phyloP scores from a whole-genome alignment of 2,113 vertebrate genomes.

The Pelecanoides urinatrix region DNA sequence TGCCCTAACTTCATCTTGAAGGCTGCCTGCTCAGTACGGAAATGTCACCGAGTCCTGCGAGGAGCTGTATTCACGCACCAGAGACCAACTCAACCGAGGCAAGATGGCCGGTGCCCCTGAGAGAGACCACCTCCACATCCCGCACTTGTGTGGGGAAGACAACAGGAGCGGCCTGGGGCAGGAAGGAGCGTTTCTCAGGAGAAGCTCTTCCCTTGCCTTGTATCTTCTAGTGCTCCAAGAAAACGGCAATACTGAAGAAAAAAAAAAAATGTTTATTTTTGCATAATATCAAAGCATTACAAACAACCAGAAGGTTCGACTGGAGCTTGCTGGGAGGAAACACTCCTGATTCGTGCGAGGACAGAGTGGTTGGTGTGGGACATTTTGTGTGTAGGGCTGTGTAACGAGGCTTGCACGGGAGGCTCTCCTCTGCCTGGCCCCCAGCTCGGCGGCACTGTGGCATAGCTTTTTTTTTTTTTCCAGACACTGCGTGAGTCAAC shows the following conservation, averaged over 20 bases:
- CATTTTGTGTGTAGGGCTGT: background rate
- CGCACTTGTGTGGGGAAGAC: background rate
- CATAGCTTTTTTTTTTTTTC: background rate
- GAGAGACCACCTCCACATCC: background rate
- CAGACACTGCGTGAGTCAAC: background rate
- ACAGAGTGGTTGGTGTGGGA: background rate
- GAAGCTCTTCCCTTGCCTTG: background rate
- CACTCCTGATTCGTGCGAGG: rapidly evolving
- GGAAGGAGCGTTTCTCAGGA: background rate
- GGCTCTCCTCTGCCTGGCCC: background rate
- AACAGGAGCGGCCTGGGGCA: background rate
- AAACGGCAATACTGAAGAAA: background rate
- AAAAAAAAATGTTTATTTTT: background rate
- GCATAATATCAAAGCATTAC: background rate
- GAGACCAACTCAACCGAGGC: background rate
- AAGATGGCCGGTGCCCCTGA: background rate
- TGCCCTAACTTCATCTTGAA: background rate
- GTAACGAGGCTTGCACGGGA: background rate
- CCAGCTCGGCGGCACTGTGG: background rate
- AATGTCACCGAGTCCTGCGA: rapidly evolving
- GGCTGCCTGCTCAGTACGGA: background rate
- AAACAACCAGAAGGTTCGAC: background rate
- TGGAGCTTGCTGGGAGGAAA: background rate
- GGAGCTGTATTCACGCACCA: background rate
- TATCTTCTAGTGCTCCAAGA: background rate